Evolutionary conservation across 2,888 invertebrate species (phyloP).

Genomic region (Azorinus chamasolen): DNA sequence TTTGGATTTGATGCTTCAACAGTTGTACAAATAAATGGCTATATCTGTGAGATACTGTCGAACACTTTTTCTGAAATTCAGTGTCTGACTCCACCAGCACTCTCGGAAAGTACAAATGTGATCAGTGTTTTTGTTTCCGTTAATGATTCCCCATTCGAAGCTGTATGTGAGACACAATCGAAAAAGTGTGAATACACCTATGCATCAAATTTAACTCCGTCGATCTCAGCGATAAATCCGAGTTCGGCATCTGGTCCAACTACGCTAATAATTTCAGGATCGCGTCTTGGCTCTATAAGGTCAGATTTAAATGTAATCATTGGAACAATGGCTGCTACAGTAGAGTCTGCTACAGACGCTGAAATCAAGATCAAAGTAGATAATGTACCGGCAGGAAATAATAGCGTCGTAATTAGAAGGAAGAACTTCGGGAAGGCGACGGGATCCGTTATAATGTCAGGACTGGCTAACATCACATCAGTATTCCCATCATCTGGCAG

Average conservation of each 20-base stretch:
- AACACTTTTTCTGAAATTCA: slow-evolving; percentile 52
- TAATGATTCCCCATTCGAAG: slow-evolving; percentile 15
- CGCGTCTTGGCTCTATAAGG: slow-evolving; percentile 46
- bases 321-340: slow-evolving; percentile 65
- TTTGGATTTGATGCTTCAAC: slow-evolving; percentile 54
- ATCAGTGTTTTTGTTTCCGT: slow-evolving; percentile 24
- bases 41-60: neutral
- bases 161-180: slow-evolving; percentile 26
- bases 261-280: slow-evolving; percentile 63
- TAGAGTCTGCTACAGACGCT: slow-evolving; percentile 43
- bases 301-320: slow-evolving; percentile 62
- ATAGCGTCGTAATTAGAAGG: slow-evolving; percentile 48
- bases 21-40: slow-evolving; percentile 53
- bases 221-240: slow-evolving; percentile 55
- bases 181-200: slow-evolving; percentile 58
- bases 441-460: slow-evolving; percentile 28
- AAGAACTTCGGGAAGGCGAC: slow-evolving; percentile 54
- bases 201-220: slow-evolving; percentile 58
- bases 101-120: slow-evolving; percentile 29
- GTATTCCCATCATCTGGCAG: slow-evolving; percentile 69
- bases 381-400: slow-evolving; percentile 65
- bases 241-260: slow-evolving; percentile 40
- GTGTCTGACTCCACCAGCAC: slow-evolving; percentile 49
- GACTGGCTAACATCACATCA: slow-evolving; percentile 36
- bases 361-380: slow-evolving; percentile 66